A percentile compares a stretch with the other conserved stretches of the same genome.
Conservation (phyloP, 2,888 invertebrate genomes). For the Pristionchus maxplancki region DNA sequence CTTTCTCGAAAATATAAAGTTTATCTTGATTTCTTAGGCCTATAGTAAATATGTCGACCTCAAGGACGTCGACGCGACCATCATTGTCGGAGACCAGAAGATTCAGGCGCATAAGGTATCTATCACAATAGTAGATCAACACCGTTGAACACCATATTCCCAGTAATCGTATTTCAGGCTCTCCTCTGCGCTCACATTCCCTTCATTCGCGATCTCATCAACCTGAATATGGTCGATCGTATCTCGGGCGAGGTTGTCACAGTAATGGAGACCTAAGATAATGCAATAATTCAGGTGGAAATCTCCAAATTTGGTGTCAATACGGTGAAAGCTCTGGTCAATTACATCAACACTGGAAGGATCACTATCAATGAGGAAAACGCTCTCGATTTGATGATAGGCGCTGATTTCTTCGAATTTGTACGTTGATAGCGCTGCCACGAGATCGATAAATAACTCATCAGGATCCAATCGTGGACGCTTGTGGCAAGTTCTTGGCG, state of each 20-base stretch:
- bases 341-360: constrained; percentile 89
- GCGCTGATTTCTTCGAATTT: constrained; percentile 81
- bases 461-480: constrained; percentile 85
- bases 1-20: background rate
- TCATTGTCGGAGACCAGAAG: background rate
- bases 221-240: constrained; percentile 90
- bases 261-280: background rate
- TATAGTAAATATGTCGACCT: background rate
- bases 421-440: background rate
- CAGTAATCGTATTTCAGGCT: constrained; percentile 83
- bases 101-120: background rate
- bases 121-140: too few relatives aligned
- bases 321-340: constrained; percentile 82
- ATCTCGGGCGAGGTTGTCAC: background rate
- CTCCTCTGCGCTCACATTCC: constrained; percentile 90
- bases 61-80: background rate
- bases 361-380: constrained; percentile 81
- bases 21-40: background rate
- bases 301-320: constrained; percentile 85
- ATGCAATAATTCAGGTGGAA: background rate
- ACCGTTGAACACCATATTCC: too few relatives aligned
- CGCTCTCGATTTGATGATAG: constrained; percentile 89
- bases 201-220: constrained; percentile 90
- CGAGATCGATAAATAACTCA: background rate
- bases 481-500: constrained; percentile 88